Evolutionary conservation across 2,113 vertebrate species (phyloP), one percentile per base, ranked within the genome.

Genomic region (Oreochromis niloticus): DNA sequence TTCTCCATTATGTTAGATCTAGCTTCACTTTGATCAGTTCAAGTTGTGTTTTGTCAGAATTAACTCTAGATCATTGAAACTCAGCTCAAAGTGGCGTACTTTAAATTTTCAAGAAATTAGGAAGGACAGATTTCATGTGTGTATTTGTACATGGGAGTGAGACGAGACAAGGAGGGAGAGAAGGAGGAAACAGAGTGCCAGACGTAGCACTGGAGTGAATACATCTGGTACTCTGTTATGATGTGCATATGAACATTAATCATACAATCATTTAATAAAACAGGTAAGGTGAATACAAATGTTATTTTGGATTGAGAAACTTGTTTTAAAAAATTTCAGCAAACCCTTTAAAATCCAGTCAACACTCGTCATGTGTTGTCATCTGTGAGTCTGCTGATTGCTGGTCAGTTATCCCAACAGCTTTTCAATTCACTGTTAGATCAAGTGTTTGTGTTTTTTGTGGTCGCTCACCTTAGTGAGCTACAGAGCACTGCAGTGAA

Each of bases 181-280:
- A 30, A 19, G 14, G 22, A 57, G 83, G 27, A 19, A 56, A 43
- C 78, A 27, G 50, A 34, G 56, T 83, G 30, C 34, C 78, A 81
- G 63, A 71, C 2, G 1, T 73, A 63, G 82, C 24, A 1, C 6
- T 73, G 43, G 41, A 73, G 55, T 36, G 56, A 43, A 43, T 73
- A 27, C 9, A 46, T 27, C 22, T 27, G 68, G 39, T 46, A 39
- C 61, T 39, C 34, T 39, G 10, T 39, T 66, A 39, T 66, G 61
- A 66, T 66, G 84, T 68, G 86, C 43, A 56, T 81, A 54, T 79
- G 52, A 48, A 41, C 16, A 87, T 78, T 86, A 93, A 86, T 91
- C 85, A 57, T 57, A 43, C 71, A 80, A 81, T 82, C 6, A 52
- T 84, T 52, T 80, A 66, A 80, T 41, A 39, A 75, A 50, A 50